A percentile compares a stretch with the other conserved stretches of the same genome.
Conservation (phyloP, 2,113 vertebrate genomes). For the Diadophis punctatus region DNA sequence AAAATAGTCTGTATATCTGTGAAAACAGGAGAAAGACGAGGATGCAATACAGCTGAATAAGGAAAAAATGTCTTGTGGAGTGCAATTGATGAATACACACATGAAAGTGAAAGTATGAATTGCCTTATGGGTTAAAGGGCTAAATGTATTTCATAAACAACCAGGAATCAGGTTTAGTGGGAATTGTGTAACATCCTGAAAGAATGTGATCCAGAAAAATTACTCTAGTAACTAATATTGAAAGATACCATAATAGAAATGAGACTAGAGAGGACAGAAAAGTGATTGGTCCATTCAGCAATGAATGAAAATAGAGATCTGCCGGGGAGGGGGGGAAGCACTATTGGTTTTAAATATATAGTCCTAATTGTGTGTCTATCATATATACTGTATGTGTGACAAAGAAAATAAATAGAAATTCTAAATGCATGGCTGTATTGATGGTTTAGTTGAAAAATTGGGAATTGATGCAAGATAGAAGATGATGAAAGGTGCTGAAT, state of each 20-base stretch:
- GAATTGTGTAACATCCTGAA: background rate
- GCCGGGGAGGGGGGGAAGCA: background rate
- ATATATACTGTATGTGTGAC: background rate
- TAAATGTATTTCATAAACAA: background rate
- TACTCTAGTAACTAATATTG: background rate
- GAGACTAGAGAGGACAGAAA: background rate
- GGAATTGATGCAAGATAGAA: background rate
- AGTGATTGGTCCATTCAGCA: background rate
- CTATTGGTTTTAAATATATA: background rate
- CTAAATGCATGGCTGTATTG: background rate
- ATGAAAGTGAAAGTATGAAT: background rate
- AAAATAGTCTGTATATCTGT: background rate
- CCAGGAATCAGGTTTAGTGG: background rate
- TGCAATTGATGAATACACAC: background rate
- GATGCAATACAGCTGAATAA: background rate
- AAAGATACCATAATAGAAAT: background rate
- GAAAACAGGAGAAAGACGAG: background rate
- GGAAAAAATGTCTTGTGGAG: background rate
- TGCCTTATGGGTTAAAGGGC: background rate
- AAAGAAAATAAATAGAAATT: background rate
- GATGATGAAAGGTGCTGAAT: background rate
- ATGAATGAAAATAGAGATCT: background rate
- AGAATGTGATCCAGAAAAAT: background rate
- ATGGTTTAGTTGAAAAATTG: background rate
- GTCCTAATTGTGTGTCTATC: background rate